phyloP scores from a whole-genome alignment of 2,888 invertebrate species.

The Pammene aurita region DNA sequence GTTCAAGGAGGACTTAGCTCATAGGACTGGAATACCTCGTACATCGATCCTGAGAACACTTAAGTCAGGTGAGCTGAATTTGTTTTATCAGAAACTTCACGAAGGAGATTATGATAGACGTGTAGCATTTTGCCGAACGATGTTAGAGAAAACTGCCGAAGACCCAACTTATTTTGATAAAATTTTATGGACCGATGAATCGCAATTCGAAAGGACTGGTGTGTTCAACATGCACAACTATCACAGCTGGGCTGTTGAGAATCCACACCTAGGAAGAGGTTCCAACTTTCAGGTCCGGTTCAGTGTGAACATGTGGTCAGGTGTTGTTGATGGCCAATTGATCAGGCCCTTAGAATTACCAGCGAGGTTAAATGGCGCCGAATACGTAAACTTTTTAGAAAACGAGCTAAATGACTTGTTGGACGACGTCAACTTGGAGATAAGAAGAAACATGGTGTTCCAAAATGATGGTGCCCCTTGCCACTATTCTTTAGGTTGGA shows the following conservation, averaged over 20 bases:
- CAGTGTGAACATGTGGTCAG: constrained; percentile 4
- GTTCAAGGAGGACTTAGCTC: constrained; percentile 34
- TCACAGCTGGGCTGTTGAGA: constrained; percentile 46
- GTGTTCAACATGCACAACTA: constrained; percentile 48
- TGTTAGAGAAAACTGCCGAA: neutral
- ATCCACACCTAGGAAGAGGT: constrained; percentile 33
- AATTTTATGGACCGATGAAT: constrained; percentile 47
- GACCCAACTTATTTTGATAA: constrained; percentile 40
- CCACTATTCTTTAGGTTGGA: neutral
- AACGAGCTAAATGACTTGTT: neutral
- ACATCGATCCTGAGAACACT: neutral
- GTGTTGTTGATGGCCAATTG: neutral
- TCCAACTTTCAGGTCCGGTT: neutral
- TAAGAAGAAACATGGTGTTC: neutral
- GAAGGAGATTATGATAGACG: neutral
- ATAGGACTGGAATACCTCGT: neutral
- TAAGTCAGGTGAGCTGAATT: neutral
- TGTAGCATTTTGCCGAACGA: neutral
- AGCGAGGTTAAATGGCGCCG: too few relatives aligned
- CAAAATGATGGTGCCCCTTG: neutral
- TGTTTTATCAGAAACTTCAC: neutral
- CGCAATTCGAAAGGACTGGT: constrained; percentile 44
- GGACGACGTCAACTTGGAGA: neutral
- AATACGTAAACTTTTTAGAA: too few relatives aligned
- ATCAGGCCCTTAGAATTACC: neutral